Base-by-base conservation (phyloP, 2,113 vertebrate species). In the Paradisaea rubra region DNA sequence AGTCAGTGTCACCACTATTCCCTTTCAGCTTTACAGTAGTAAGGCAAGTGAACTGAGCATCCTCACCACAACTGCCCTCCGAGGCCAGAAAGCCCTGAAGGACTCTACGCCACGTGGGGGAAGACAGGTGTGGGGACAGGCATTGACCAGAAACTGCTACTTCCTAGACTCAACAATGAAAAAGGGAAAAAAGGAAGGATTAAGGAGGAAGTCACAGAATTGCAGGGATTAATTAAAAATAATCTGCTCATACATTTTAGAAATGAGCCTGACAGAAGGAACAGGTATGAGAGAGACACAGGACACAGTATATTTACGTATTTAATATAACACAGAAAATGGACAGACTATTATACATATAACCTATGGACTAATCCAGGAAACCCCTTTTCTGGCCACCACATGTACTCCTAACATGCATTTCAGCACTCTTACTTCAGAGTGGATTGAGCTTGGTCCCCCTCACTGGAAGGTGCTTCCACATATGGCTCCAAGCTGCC, bases 41-140 rank as follows among this genome's bases (percentile, higher is more conserved):
- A 19, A 45, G 64, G 56, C 14, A 11, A 59, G 37, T 0, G 7
- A 79, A 21, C 6, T 2, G 42, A 61, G 61, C 54, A 18, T 15
- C 39, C 37, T 15, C 33, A 59, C 15, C 44, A 61, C 4, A 50
- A 5, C 33, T 28, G 42, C 50, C 30, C 79, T 7, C 5, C 0
- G 0, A 39, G 54, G 66, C 20, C 65, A 71, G 16, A 45, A 45
- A 28, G 9, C 39, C 52, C 79, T 22, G 19, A 8, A 49, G 64
- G 39, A 21, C 60, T 37, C 54, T 0, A 4, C 0, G 0, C 14
- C 49, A 21, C 1, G 0, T 6, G 7, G 39, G 41, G 50, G 56
- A 44, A 66, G 50, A 25, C 28, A 41, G 57, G 44, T 1, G 0
- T 23, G 2, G 15, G 37, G 22, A 57, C 37, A 53, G 60, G 30